Percentiles rank a stretch among this genome's conserved stretches.
phyloP scores from a whole-genome alignment of 2,797 vertebrate species.

The Paramormyrops hopkinsi region DNA sequence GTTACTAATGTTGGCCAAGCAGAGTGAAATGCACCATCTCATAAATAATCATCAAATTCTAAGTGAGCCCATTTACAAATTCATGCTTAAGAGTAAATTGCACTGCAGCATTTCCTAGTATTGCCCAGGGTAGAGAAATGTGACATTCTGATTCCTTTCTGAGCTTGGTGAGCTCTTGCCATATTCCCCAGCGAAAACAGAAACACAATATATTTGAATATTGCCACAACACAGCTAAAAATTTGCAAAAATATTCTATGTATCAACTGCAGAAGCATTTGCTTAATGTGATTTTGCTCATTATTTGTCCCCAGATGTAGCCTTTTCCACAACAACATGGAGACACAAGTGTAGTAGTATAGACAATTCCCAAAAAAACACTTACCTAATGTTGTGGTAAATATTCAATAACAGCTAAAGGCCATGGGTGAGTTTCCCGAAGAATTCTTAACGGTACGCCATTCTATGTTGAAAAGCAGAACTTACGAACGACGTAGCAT shows the following conservation, averaged over 20 bases:
- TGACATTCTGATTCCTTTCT: neutral
- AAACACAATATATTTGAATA: conserved; percentile 6
- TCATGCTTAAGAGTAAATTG: neutral
- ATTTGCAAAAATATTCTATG: neutral
- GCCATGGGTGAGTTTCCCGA: neutral
- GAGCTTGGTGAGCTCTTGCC: neutral
- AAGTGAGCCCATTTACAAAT: conserved; percentile 15
- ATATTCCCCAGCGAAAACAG: conserved; percentile 7
- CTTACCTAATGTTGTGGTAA: neutral
- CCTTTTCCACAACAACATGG: neutral
- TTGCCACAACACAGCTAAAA: neutral
- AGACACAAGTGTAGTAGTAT: neutral
- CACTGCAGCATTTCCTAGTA: neutral
- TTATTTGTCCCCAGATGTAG: neutral
- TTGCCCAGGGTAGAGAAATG: neutral
- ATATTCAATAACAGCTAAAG: neutral
- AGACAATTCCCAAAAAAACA: neutral
- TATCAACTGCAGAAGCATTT: neutral
- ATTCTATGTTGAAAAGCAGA: neutral
- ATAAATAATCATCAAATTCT: conserved; percentile 12
- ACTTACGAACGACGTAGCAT: neutral
- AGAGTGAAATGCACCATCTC: conserved; percentile 12
- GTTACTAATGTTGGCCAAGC: neutral
- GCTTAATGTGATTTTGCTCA: neutral
- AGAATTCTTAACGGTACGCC: neutral